A percentile compares a stretch with the other conserved stretches of the same genome.
phyloP scores from a whole-genome alignment of 2,888 invertebrate species.

The Limnephilus lunatus region DNA sequence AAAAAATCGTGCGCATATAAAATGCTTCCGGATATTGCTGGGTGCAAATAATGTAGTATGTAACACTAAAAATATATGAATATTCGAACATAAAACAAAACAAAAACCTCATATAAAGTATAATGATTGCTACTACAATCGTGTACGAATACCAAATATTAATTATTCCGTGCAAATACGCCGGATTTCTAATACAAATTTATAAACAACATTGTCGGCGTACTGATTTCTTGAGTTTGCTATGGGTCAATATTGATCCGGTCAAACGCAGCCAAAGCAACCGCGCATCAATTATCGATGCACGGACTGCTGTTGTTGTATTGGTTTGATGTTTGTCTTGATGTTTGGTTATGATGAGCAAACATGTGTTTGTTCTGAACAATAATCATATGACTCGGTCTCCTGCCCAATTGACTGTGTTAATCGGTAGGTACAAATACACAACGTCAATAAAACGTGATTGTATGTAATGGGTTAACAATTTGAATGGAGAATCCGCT shows the following conservation, averaged over 20 bases:
- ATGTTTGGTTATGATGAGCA: not conserved
- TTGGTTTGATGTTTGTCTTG: not conserved
- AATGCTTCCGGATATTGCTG: not conserved
- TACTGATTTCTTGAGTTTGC: not conserved
- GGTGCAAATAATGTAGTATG: not conserved
- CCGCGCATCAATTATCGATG: not conserved
- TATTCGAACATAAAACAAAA: not conserved
- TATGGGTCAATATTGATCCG: not conserved
- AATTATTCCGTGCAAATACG: not conserved
- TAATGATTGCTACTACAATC: not conserved
- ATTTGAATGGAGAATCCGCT: not conserved
- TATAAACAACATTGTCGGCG: not conserved
- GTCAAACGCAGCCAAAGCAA: not conserved
- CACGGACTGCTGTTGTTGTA: not conserved
- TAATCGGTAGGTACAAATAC: not conserved
- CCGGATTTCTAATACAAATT: not conserved
- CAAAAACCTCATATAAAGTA: not conserved
- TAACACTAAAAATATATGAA: not conserved
- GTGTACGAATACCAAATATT: not conserved
- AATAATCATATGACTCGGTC: not conserved
- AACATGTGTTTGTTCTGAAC: conserved; percentile 2
- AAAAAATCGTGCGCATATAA: not conserved
- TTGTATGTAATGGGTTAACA: not conserved
- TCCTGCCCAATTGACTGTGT: not conserved
- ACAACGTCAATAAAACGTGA: not conserved